Conservation (phyloP, 2,888 invertebrate species). For the Corythucha ciliata region DNA sequence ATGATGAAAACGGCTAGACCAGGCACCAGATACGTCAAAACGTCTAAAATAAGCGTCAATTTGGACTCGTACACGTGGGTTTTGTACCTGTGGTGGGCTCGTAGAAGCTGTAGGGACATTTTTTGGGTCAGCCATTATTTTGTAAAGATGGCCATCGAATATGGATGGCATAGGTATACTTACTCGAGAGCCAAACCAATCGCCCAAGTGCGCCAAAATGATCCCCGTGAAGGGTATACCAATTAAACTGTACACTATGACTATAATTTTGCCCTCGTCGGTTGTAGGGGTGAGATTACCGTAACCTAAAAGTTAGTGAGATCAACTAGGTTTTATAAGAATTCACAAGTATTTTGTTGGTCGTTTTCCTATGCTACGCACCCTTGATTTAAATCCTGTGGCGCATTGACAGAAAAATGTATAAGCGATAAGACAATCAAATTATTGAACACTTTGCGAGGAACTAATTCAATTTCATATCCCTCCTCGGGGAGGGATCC, state of each 20-base stretch:
- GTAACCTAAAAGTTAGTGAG: slow-evolving; percentile 53
- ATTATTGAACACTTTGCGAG: no score
- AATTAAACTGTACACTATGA: slow-evolving; percentile 78
- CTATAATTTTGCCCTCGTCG: slow-evolving; percentile 65
- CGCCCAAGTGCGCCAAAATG: slow-evolving; percentile 55
- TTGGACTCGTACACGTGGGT: slow-evolving; percentile 58
- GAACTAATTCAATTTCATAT: no score
- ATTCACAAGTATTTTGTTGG: no score
- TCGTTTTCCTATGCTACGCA: no score
- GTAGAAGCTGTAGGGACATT: slow-evolving; percentile 63
- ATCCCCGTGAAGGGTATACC: slow-evolving; percentile 78
- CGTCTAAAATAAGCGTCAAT: slow-evolving; percentile 65
- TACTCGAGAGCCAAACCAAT: slow-evolving; percentile 73
- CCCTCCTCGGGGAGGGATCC: no score
- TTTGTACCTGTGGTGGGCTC: slow-evolving; percentile 72
- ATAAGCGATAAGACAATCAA: not conserved
- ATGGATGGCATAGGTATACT: slow-evolving; percentile 36
- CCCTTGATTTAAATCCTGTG: no score
- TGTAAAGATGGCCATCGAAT: no score
- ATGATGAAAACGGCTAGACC: slow-evolving; percentile 81
- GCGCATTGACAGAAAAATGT: no score
- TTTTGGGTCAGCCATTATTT: no score
- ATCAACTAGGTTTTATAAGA: no score
- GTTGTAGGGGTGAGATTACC: slow-evolving; percentile 83
- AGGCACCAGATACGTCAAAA: slow-evolving; percentile 75